Conservation (phyloP, 2,888 invertebrate genomes). For the Cheilosia grossa region DNA sequence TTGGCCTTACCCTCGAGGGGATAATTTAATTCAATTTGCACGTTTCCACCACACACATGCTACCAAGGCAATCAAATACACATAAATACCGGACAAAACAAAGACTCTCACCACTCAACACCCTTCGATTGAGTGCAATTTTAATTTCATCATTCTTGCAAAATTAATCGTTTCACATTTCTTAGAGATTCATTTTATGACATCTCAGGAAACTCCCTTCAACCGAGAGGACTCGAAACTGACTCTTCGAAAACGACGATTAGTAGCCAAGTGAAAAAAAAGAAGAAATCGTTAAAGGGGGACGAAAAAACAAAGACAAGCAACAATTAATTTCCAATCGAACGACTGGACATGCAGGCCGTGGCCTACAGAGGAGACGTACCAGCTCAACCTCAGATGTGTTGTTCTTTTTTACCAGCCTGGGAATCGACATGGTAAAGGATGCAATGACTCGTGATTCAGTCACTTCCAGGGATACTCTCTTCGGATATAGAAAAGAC, state of each 20-base stretch:
- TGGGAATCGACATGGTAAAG: constrained; percentile 50
- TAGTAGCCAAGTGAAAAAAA: neutral
- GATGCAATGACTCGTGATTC: constrained; percentile 53
- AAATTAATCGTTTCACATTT: constrained; percentile 70
- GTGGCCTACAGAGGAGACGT: neutral
- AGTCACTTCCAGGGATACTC: constrained; percentile 29
- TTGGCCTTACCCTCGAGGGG: constrained; percentile 6
- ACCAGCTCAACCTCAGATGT: constrained; percentile 5
- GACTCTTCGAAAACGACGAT: neutral
- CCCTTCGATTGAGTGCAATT: constrained; percentile 64
- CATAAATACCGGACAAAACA: neutral
- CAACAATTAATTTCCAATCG: constrained; percentile 70
- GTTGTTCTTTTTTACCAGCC: constrained; percentile 40
- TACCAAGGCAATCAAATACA: constrained; percentile 4
- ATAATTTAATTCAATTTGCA: constrained; percentile 42
- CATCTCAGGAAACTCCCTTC: constrained; percentile 53
- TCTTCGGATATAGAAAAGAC: constrained; percentile 4
- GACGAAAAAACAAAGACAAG: constrained; percentile 59
- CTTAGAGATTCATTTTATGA: constrained; percentile 62
- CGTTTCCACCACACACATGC: neutral
- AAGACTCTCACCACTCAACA: constrained; percentile 60
- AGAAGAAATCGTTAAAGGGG: constrained; percentile 38
- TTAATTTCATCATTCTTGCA: constrained; percentile 68
- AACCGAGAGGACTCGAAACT: neutral
- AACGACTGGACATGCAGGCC: constrained; percentile 50